Evolutionary conservation across 2,888 invertebrate species (phyloP).

Genomic region (Drosophila suboccidentalis): DNA sequence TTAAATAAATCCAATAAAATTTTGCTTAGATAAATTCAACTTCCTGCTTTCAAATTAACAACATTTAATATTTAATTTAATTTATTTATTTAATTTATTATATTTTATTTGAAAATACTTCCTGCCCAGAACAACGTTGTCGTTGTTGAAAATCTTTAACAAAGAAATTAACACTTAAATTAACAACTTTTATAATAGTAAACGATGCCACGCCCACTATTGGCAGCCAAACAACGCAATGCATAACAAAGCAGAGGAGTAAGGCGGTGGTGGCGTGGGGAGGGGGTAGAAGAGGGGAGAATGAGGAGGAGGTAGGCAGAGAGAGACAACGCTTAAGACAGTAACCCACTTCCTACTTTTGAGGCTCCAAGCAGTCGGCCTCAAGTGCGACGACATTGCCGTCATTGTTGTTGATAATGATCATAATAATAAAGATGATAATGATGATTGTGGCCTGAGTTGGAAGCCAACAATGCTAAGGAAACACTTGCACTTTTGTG

Average conservation of each 20-base stretch:
- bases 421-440: background rate
- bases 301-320: background rate
- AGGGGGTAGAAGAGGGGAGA: background rate
- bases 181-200: slow-evolving; percentile 17
- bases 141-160: background rate
- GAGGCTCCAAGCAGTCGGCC: slow-evolving; percentile 23
- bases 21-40: too few relatives aligned
- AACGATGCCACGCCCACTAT: slow-evolving; percentile 38
- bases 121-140: background rate
- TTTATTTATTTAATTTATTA: background rate
- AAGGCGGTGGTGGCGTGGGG: background rate
- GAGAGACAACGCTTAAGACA: slow-evolving; percentile 40
- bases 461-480: slow-evolving; percentile 69
- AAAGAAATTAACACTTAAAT: background rate
- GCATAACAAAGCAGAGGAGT: slow-evolving; percentile 3
- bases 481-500: slow-evolving; percentile 81
- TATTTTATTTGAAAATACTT: background rate
- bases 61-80: too few relatives aligned
- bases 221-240: too few relatives aligned
- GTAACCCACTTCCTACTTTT: slow-evolving; percentile 79
- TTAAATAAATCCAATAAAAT: too few relatives aligned
- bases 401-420: slow-evolving; percentile 26
- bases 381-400: slow-evolving; percentile 58
- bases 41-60: too few relatives aligned
- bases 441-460: slow-evolving; percentile 11